phyloP scores from a whole-genome alignment of 2,888 invertebrate species.

The Cecidostiba fungosa region DNA sequence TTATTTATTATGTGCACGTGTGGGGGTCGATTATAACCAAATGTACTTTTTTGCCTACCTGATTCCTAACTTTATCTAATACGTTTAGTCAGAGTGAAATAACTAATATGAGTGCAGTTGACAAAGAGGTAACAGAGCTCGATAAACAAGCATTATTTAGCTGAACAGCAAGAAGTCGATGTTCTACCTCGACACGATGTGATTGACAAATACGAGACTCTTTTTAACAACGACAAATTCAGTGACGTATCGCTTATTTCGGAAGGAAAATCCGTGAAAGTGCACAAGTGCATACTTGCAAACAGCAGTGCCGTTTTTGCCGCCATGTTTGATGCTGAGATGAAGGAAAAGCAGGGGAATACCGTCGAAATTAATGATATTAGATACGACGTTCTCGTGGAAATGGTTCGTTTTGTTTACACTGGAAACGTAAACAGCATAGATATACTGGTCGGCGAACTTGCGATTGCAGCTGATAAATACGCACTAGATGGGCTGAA shows the following conservation, averaged over 20 bases:
- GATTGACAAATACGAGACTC: neutral
- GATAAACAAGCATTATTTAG: no score
- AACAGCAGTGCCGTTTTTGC: neutral
- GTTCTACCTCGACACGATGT: neutral
- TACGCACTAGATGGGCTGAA: slow-evolving; percentile 26
- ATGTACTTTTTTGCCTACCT: no score
- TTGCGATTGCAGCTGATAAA: neutral
- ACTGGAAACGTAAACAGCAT: slow-evolving; percentile 95
- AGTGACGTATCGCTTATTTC: neutral
- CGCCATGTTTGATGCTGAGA: slow-evolving; percentile 78
- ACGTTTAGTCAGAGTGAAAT: no score
- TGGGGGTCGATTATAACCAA: no score
- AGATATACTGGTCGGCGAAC: slow-evolving; percentile 86
- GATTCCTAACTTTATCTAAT: no score
- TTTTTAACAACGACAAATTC: neutral
- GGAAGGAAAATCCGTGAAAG: neutral
- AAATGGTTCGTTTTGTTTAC: slow-evolving; percentile 98
- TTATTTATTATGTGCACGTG: no score
- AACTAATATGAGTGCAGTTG: no score
- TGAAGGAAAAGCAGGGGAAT: no score
- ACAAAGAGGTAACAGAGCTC: no score
- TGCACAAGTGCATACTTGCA: neutral
- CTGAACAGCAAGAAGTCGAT: neutral
- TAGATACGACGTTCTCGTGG: slow-evolving; percentile 96
- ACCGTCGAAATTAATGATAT: slow-evolving; percentile 97